Evolutionary conservation across 2,888 invertebrate genomes (phyloP), one percentile per base, ranked within the genome.

Genomic region (Oligia fasciuncula): DNA sequence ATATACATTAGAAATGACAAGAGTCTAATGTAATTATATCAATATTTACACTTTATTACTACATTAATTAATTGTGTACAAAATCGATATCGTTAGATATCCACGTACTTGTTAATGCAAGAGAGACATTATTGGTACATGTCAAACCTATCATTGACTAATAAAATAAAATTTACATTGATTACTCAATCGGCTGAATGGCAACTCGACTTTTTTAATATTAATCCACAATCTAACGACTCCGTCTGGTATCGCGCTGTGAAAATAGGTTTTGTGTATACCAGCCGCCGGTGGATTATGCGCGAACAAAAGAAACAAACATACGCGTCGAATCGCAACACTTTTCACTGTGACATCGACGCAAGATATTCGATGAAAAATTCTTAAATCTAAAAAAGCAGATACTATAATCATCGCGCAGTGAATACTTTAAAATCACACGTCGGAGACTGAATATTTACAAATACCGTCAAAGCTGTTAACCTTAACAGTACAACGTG

Each of bases 241-340:
- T 85, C 66, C 71, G 76, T 84, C 80, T 83, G 80, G 82, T 81
- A 80, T 84, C 83, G 85, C 92, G 91, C 91, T 92, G 90, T 94
- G 92, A 91, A 92, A 92, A 94, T 94, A 93, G 90, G 91, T 94
- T 94, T 94, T 93, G 93, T 94, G 90, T 94, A 91, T 91, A 92
- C 92, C 91, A 93, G 91, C 88, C 90, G 91, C 91, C 89, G 91
- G 91, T 94, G 92, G 92, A 94, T 95, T 94, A 93, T 92, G 85
- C 83, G 90, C 88, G 91, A 94, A 96, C 96, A 96, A 96, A 95
- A 95, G 96, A 95, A 94, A 88, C 92, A 93, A 95, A 96, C 95
- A 94, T 92, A 95, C 94, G 94, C 92, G 93, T 92, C 95, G 93
- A 96, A 95, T 95, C 90, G 93, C 90, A 91, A 92, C 91, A 92